phyloP scores from a whole-genome alignment of 2,113 vertebrate species.

The Pterocles orientalis region DNA sequence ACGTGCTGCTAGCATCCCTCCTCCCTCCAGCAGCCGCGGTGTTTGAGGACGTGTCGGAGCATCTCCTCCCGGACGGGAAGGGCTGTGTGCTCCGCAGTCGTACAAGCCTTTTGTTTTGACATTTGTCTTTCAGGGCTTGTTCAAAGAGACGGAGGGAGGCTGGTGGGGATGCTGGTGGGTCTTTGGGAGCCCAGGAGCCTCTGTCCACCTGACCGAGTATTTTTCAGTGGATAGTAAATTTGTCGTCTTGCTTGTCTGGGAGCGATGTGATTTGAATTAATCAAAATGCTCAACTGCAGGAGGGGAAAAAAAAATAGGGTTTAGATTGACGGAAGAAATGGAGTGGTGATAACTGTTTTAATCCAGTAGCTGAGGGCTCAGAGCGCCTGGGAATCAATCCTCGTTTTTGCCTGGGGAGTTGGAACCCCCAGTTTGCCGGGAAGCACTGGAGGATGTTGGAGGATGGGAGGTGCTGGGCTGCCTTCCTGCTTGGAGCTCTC shows the following conservation, averaged over 20 bases:
- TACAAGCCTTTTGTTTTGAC: not conserved
- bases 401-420: not conserved
- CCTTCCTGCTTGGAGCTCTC: not conserved
- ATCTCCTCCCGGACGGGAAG: not conserved
- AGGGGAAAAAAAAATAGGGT: not conserved
- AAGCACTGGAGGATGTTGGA: rapidly evolving
- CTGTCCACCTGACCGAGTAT: not conserved
- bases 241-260: not conserved
- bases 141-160: not conserved
- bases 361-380: conserved; percentile 51
- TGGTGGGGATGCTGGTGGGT: not conserved
- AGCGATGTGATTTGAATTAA: conserved; percentile 65
- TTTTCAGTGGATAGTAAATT: conserved; percentile 26
- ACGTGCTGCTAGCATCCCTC: rapidly evolving
- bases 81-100: rapidly evolving
- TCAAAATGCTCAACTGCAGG: conserved; percentile 21
- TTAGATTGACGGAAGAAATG: conserved; percentile 20
- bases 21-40: not conserved
- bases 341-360: conserved; percentile 58
- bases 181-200: not conserved
- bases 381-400: conserved; percentile 5
- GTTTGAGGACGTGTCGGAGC: not conserved
- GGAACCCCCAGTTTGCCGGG: rapidly evolving
- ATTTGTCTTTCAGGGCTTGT: not conserved
- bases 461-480: not conserved